Percentiles rank a stretch among this genome's conserved stretches.
phyloP scores from a whole-genome alignment of 35 echinoderm and acorn worm species.

The Apostichopus japonicus region DNA sequence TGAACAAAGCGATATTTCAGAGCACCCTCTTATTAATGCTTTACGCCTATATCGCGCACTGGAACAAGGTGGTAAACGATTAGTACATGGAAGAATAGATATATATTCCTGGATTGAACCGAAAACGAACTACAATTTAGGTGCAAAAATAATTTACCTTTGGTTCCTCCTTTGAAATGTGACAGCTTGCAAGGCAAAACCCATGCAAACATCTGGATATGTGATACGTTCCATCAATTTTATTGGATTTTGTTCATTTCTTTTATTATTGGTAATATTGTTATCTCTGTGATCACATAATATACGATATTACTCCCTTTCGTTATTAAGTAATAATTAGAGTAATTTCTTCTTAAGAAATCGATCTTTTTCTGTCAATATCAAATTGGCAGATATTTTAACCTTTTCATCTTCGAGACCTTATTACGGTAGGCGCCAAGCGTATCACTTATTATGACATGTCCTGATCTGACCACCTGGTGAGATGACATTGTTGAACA shows the following conservation, averaged over 20 bases:
- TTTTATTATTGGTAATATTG: constrained; percentile 16
- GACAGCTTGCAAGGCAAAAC: no score
- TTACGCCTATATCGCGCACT: no score
- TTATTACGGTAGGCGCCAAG: background rate
- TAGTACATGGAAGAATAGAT: no score
- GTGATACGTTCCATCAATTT: background rate
- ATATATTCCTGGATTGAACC: no score
- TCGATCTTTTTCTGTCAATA: background rate
- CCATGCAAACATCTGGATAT: no score
- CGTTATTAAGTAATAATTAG: no score
- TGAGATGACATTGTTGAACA: background rate
- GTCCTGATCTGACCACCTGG: constrained; percentile 27
- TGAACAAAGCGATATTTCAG: no score
- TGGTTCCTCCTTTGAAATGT: no score
- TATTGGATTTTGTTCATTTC: constrained; percentile 8
- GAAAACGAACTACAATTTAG: no score
- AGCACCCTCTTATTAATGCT: no score
- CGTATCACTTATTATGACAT: constrained; percentile 24
- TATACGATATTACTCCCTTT: background rate
- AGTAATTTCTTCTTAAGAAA: background rate
- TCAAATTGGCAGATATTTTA: background rate
- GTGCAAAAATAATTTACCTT: no score
- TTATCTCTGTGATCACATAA: background rate
- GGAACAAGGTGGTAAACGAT: no score
- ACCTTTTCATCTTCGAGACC: background rate